Base-by-base conservation (phyloP, 1,140 invertebrate species). In the Diorhabda elongata region DNA sequence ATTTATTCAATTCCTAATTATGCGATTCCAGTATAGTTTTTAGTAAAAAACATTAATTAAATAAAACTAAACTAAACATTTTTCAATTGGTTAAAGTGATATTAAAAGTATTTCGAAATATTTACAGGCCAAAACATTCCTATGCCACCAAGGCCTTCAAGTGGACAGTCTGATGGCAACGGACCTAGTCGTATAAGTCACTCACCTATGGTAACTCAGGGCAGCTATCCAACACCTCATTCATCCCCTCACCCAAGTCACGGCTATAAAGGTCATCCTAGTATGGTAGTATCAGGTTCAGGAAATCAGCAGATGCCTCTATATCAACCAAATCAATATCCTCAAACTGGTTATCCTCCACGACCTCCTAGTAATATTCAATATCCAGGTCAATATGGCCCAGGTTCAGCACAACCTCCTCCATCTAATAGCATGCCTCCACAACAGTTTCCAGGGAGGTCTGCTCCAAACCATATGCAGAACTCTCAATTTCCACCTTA, bases 91-190 rank as follows among this genome's bases (percentile, higher is more conserved):
- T 56, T 7, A 2, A 2, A 56, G 6, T 6, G n/a, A 56, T n/a
- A 56, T 56, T 56, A 6, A 56, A 56, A 6, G n/a, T 65, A n/a
- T 5, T n/a, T 58, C 52, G 58, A 9, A 57, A 64, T 68, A 64
- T 68, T 82, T 83, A n/a, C 82, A 94, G 92, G 92, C 79, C 92
- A 93, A 87, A 94, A 91, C 87, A 90, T 94, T 90, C 90, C 92
- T 82, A 94, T 94, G 91, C 92, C 92, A 81, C 92, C 92, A 77
- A 88, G 94, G 77, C 94, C 94, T 79, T 91, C 93, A 74, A 95
- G 93, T 80, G 92, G 93, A 82, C 91, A 95, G 81, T 91, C 93
- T 74, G 92, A 93, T 84, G 88, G 88, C 82, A 88, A 87, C 84
- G 89, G 86, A 79, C 88, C 87, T 79, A 84, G 85, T 72, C 83